phyloP scores from a whole-genome alignment of 2,888 invertebrate genomes.

The Polyommatus icarus region DNA sequence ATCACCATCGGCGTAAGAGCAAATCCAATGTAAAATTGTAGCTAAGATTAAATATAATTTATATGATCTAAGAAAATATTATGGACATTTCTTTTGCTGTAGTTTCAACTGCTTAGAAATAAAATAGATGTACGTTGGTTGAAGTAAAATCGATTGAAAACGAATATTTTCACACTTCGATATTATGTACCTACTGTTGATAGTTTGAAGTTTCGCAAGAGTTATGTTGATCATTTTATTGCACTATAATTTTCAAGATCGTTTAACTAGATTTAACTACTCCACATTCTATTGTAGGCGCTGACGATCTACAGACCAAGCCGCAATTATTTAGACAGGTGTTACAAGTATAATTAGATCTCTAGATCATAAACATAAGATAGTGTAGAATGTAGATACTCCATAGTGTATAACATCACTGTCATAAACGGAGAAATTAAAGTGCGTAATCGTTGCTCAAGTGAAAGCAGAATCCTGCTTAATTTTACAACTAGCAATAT shows the following conservation, averaged over 20 bases:
- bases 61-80: not conserved
- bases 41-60: not conserved
- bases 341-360: slow-evolving; percentile 49
- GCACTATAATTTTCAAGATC: slow-evolving; percentile 8
- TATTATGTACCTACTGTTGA: not conserved
- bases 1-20: not conserved
- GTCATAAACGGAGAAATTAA: slow-evolving; percentile 59
- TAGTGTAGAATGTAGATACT: slow-evolving; percentile 43
- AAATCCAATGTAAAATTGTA: not conserved
- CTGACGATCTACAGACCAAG: slow-evolving; percentile 35
- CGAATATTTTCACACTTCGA: slow-evolving; percentile 7
- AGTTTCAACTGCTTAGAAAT: not conserved
- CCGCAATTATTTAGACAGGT: slow-evolving; percentile 43
- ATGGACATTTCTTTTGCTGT: not conserved
- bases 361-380: slow-evolving; percentile 56
- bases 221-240: not conserved
- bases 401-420: slow-evolving; percentile 44
- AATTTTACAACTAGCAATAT: slow-evolving; percentile 49
- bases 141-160: not conserved
- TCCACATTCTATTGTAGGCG: slow-evolving; percentile 31
- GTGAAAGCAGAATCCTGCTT: slow-evolving; percentile 59
- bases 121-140: not conserved
- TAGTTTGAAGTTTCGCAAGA: not conserved
- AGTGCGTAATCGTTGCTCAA: slow-evolving; percentile 51
- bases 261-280: slow-evolving; percentile 30